Evolutionary conservation across 1,140 invertebrate species (phyloP), one percentile per base, ranked within the genome.

Genomic region (Capitella teleta): DNA sequence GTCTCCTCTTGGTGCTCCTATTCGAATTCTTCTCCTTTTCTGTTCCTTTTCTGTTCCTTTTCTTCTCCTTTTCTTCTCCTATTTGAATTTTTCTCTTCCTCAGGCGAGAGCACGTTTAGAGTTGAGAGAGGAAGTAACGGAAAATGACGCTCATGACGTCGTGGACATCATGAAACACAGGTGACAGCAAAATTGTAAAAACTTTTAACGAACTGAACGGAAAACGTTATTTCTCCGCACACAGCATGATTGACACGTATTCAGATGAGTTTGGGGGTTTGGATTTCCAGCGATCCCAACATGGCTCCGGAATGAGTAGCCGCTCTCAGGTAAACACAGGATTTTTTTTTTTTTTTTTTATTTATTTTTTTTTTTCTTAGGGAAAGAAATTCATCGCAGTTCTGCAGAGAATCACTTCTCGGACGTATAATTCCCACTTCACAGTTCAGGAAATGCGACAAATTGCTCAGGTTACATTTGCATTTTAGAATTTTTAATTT

Each of bases 91-190:
- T n/a, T n/a, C n/a, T n/a, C n/a, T n/a, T n/a, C n/a, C n/a, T n/a
- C 40, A 85, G 81, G 87, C 90, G 19, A 74, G 90, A 67, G 89
- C 90, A 5, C 82, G 87, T 60, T 62, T 85, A 14, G 89, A 93
- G 64, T 73, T 95, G 40, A 73, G 87, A 53, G 82, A 84, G 68
- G 78, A 81, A 63, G 87, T 84, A 1, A 87, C 82, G 5, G 76
- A 72, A 48, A 60, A 78, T 47, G 90, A 97, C 75, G 91, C 90
- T 3, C 68, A 78, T 48, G 87, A 95, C 66, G 82, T 93, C 18
- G 78, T 95, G 19, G 83, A 89, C 61, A 78, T 95, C 44, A 80
- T 93, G 66, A 82, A 82, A 57, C 80, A 83, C 62, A 69, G 68
- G 68, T 67, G n/a, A n/a, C n/a, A n/a, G n/a, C n/a, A n/a, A n/a